These are phyloP conservation scores for Meteorus cinctellus DNA, from an alignment of 2,888 invertebrate species.

Conservation along the genomic window DNA sequence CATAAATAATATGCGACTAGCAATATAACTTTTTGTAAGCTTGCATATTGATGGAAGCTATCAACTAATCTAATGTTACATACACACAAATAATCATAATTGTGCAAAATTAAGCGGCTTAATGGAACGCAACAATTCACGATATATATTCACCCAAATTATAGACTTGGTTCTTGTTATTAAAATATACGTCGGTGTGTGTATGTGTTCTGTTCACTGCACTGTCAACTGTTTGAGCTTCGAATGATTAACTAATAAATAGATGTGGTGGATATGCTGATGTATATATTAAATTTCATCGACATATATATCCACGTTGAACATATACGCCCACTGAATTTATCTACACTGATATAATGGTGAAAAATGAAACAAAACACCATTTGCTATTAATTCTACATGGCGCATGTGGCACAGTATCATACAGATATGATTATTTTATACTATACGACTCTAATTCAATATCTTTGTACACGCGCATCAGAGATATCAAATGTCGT, in stretches of 20 bases:
- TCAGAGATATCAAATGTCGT: constrained; percentile 32
- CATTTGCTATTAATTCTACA: background rate
- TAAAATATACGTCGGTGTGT: background rate
- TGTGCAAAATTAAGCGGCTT: background rate
- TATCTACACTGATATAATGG: constrained; percentile 35
- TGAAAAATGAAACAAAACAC: background rate
- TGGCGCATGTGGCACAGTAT: background rate
- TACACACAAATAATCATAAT: background rate
- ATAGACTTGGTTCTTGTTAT: background rate
- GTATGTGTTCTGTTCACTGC: background rate
- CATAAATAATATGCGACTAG: background rate
- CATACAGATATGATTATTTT: constrained; percentile 3
- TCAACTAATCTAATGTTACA: constrained; percentile 1
- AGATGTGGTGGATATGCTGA: background rate
- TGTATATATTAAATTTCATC: constrained; percentile 23
- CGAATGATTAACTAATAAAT: background rate
- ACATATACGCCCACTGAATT: constrained; percentile 52
- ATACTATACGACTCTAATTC: background rate
- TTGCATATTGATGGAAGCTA: constrained; percentile 34
- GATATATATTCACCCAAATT: background rate
- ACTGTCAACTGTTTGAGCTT: constrained; percentile 44
- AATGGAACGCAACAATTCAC: background rate
- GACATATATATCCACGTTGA: constrained; percentile 43
- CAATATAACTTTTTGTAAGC: constrained; percentile 37
- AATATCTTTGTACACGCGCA: background rate